phyloP scores from a whole-genome alignment of 2,113 vertebrate species.

The Python bivittatus region DNA sequence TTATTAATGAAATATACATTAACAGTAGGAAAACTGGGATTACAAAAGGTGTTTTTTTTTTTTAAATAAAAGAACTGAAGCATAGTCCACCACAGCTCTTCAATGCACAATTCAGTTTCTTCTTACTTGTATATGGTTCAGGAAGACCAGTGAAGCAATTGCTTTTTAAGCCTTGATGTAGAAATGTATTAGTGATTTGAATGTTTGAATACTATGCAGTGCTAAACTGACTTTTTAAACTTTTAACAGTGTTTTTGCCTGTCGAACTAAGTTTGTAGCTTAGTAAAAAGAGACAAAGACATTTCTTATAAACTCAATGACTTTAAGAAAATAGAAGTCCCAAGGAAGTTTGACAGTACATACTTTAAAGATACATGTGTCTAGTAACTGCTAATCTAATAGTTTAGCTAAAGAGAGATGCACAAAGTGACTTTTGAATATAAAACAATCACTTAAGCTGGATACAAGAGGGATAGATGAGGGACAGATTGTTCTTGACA shows the following conservation, averaged over 20 bases:
- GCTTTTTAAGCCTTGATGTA: neutral
- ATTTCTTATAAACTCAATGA: neutral
- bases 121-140: neutral
- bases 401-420: neutral
- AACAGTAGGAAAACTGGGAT: neutral
- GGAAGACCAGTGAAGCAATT: neutral
- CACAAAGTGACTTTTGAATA: neutral
- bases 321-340: neutral
- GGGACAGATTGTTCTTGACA: neutral
- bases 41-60: neutral
- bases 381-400: neutral
- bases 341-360: neutral
- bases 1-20: neutral
- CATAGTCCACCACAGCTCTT: neutral
- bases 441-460: neutral
- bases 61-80: neutral
- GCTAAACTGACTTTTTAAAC: neutral
- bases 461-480: neutral
- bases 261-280: neutral
- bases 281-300: neutral
- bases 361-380: neutral
- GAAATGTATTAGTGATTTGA: neutral
- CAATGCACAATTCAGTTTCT: neutral
- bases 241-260: neutral
- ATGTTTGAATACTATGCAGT: neutral